These are phyloP conservation scores for Poeciliopsis turneri DNA, from an alignment of 2,797 vertebrate genomes.

Conservation along the genomic window DNA sequence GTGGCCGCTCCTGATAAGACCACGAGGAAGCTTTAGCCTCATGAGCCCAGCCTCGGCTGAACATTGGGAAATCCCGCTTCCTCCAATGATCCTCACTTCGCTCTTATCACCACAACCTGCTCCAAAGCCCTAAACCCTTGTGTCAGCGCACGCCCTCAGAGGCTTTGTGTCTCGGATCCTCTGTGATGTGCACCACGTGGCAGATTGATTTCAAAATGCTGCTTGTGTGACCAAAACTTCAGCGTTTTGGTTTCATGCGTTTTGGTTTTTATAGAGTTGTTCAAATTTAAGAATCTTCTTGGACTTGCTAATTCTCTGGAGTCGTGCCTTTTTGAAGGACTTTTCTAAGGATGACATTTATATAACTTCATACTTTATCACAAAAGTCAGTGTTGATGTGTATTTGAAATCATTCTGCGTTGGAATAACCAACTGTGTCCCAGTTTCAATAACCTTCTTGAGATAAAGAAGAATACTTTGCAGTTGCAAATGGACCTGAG, in stretches of 20 bases:
- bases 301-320: no score
- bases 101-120: slow-evolving; percentile 60
- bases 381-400: background rate
- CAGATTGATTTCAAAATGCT: slow-evolving; percentile 20
- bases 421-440: background rate
- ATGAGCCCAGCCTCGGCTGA: slow-evolving; percentile 31
- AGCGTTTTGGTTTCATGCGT: background rate
- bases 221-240: slow-evolving; percentile 6
- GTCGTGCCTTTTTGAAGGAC: background rate
- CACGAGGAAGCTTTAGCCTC: slow-evolving; percentile 50
- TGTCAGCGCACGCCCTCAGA: slow-evolving; percentile 41
- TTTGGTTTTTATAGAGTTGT: background rate
- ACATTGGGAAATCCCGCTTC: slow-evolving; percentile 57
- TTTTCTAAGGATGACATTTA: background rate
- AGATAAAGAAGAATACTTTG: background rate
- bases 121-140: slow-evolving; percentile 59
- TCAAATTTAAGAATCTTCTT: background rate
- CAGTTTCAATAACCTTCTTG: background rate
- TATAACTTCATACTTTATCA: background rate
- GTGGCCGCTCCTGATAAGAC: slow-evolving; percentile 70
- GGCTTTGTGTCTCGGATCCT: slow-evolving; percentile 63
- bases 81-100: slow-evolving; percentile 55
- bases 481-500: background rate
- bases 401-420: background rate
- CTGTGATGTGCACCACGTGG: slow-evolving; percentile 36